Evolutionary conservation across 2,797 vertebrate species (phyloP).

Genomic region (Enteromius radiatus): DNA sequence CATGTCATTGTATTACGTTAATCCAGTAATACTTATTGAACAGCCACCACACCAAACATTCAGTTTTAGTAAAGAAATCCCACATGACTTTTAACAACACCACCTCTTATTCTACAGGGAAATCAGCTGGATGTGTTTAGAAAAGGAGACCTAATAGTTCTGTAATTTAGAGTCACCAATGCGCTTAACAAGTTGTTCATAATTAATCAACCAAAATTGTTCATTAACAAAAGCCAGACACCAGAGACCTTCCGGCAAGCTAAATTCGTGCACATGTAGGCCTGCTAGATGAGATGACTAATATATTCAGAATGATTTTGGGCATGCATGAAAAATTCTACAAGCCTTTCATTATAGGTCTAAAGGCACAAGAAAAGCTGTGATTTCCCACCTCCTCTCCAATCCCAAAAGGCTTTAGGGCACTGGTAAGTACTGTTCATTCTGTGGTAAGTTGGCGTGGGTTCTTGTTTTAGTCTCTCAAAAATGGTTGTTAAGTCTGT

Average conservation of each 20-base stretch:
- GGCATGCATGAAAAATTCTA: conserved; percentile 19
- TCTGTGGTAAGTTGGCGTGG: neutral
- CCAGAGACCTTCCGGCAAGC: neutral
- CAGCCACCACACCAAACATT: neutral
- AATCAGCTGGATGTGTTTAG: conserved; percentile 24
- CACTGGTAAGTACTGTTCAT: conserved; percentile 5
- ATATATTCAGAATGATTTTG: conserved; percentile 31
- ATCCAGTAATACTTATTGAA: neutral
- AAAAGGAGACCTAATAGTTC: conserved; percentile 13
- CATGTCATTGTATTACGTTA: neutral
- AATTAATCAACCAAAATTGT: conserved; percentile 9
- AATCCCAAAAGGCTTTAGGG: conserved; percentile 20
- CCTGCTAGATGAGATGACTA: conserved; percentile 5
- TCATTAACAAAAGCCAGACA: conserved; percentile 35
- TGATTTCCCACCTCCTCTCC: conserved; percentile 7
- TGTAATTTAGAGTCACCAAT: conserved; percentile 31
- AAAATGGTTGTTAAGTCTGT: conserved; percentile 37
- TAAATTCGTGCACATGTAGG: neutral
- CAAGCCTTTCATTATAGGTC: conserved; percentile 33
- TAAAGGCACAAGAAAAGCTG: neutral
- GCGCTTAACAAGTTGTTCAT: conserved; percentile 21
- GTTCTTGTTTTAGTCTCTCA: conserved; percentile 26
- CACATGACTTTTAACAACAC: neutral
- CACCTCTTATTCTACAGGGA: conserved; percentile 5
- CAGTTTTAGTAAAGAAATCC: neutral